Percentiles rank a stretch among this genome's conserved stretches.
phyloP scores from a whole-genome alignment of 2,797 vertebrate genomes.

The Phyllotis vaccarum region DNA sequence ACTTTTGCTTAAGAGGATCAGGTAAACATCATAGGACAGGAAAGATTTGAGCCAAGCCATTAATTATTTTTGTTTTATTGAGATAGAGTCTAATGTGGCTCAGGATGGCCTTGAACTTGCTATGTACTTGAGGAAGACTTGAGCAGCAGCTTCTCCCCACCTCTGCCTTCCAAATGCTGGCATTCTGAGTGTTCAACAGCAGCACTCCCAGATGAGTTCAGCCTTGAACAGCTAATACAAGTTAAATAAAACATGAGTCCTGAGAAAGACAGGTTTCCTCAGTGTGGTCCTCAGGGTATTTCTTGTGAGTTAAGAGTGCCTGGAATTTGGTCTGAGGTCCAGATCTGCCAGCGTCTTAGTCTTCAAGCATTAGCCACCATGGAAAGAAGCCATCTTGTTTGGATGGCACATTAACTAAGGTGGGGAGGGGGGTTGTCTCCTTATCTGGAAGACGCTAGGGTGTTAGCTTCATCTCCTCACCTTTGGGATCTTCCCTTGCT shows the following conservation, averaged over 20 bases:
- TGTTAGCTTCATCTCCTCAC: neutral
- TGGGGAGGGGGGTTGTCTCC: neutral
- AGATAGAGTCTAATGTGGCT: neutral
- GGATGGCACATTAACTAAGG: neutral
- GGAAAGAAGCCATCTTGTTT: neutral
- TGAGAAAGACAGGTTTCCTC: neutral
- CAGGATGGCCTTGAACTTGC: neutral
- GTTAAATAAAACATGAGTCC: neutral
- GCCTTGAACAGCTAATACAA: neutral
- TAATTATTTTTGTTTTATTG: neutral
- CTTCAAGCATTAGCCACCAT: neutral
- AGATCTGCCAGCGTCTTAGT: neutral
- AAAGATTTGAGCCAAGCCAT: neutral
- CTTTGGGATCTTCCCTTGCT: neutral
- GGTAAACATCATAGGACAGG: neutral
- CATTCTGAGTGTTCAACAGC: neutral
- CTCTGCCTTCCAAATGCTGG: neutral
- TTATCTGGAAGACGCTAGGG: neutral
- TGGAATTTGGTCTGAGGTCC: neutral
- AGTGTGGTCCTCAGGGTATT: neutral
- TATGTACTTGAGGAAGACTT: neutral
- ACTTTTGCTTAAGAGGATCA: neutral
- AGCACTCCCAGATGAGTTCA: neutral
- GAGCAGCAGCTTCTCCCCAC: neutral
- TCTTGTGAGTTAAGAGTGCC: neutral